phyloP scores from a whole-genome alignment of 2,888 invertebrate genomes.

The Brenthis daphne region DNA sequence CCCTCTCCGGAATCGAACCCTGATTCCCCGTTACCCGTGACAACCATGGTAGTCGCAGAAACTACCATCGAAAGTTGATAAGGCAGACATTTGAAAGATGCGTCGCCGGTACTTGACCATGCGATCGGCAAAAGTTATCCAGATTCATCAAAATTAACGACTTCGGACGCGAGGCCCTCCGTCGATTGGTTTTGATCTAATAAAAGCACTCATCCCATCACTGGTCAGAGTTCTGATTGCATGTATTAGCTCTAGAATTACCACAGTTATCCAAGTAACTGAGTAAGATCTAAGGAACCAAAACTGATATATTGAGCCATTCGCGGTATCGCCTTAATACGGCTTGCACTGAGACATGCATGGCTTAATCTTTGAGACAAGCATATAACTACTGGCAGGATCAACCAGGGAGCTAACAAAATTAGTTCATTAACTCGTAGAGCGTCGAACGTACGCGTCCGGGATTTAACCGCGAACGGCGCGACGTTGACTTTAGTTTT shows the following conservation, averaged over 20 bases:
- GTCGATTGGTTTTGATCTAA: no score
- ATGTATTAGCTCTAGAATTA: constrained; percentile 51
- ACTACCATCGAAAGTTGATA: constrained; percentile 86
- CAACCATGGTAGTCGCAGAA: constrained; percentile 85
- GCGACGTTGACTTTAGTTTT: no score
- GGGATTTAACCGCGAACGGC: no score
- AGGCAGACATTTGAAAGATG: constrained; percentile 85
- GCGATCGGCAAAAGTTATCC: constrained; percentile 44
- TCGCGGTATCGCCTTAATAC: constrained; percentile 81
- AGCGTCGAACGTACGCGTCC: constrained; percentile 1
- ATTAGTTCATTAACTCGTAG: not conserved
- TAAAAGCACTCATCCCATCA: no score
- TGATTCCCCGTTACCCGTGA: constrained; percentile 77
- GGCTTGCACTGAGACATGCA: constrained; percentile 85
- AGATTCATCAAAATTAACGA: no score
- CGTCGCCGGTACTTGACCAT: constrained; percentile 79
- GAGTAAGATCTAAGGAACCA: constrained; percentile 78
- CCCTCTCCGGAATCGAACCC: no score
- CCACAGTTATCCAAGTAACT: constrained; percentile 82
- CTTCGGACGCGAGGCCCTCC: no score
- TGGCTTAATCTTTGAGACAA: constrained; percentile 87
- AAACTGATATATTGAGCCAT: constrained; percentile 84
- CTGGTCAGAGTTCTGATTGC: no score
- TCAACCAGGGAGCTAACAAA: constrained; percentile 69
- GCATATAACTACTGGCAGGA: constrained; percentile 85